Conservation (phyloP, 2,888 invertebrate species). For the Tethea ocularis region DNA sequence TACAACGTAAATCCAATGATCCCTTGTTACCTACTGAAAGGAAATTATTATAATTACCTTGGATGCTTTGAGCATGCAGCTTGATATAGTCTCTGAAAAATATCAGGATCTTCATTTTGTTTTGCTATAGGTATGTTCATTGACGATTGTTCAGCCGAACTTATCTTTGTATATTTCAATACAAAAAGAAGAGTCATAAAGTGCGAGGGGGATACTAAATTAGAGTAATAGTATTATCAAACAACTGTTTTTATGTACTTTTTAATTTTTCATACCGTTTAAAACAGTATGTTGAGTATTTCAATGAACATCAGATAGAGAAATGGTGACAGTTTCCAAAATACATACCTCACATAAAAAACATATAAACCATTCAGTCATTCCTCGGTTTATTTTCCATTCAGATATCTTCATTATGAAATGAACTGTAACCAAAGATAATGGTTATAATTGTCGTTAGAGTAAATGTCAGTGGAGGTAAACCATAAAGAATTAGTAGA, state of each 20-base stretch:
- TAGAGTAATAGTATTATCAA: background rate
- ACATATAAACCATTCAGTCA: background rate
- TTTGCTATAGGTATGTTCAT: background rate
- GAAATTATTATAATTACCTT: background rate
- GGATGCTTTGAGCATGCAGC: background rate
- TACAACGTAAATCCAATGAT: background rate
- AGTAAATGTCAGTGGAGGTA: conserved; percentile 58
- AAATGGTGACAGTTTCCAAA: background rate
- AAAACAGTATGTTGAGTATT: background rate
- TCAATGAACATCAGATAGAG: background rate
- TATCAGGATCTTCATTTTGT: background rate
- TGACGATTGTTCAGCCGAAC: background rate
- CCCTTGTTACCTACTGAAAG: background rate
- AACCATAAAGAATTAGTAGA: conserved; percentile 69
- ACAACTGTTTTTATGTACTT: background rate
- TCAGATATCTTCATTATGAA: conserved; percentile 55
- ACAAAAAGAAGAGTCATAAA: background rate
- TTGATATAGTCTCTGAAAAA: background rate
- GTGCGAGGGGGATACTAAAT: background rate
- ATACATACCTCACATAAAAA: background rate
- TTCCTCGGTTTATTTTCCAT: conserved; percentile 16
- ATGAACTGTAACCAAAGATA: conserved; percentile 63
- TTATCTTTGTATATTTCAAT: background rate
- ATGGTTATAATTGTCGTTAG: conserved; percentile 74
- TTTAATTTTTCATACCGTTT: no score